A percentile compares a stretch with the other conserved stretches of the same genome.
These are phyloP conservation scores for Acridotheres tristis DNA, from an alignment of 2,797 vertebrate species.

Conservation along the genomic window DNA sequence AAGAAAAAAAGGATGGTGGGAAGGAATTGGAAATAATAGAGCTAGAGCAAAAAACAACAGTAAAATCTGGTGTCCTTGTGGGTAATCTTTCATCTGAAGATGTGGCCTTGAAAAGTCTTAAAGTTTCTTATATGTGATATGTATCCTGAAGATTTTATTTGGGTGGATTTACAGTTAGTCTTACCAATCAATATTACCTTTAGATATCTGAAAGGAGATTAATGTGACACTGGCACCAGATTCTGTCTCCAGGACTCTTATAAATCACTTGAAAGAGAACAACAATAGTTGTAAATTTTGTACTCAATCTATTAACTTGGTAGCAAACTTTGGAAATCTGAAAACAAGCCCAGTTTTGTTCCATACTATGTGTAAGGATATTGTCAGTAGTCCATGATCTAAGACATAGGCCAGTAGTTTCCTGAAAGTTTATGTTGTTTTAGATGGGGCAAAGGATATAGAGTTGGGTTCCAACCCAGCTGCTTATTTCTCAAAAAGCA, in stretches of 20 bases:
- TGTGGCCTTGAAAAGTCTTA: not conserved
- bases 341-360: not conserved
- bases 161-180: not conserved
- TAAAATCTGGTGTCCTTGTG: not conserved
- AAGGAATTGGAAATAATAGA: not conserved
- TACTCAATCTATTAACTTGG: not conserved
- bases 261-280: not conserved
- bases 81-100: not conserved
- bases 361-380: not conserved
- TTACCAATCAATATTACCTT: not conserved
- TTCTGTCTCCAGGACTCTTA: not conserved
- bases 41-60: not conserved
- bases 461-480: accelerated
- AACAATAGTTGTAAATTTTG: not conserved
- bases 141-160: not conserved
- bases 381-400: not conserved
- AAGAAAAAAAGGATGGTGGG: not conserved
- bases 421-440: not conserved
- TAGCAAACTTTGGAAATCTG: not conserved
- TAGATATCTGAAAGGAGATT: not conserved
- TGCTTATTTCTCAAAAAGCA: not conserved
- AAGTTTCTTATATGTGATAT: not conserved
- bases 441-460: not conserved
- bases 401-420: not conserved
- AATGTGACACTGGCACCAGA: not conserved